These are phyloP conservation scores for Tautogolabrus adspersus DNA, from an alignment of 2,113 vertebrate genomes.

Conservation along the genomic window DNA sequence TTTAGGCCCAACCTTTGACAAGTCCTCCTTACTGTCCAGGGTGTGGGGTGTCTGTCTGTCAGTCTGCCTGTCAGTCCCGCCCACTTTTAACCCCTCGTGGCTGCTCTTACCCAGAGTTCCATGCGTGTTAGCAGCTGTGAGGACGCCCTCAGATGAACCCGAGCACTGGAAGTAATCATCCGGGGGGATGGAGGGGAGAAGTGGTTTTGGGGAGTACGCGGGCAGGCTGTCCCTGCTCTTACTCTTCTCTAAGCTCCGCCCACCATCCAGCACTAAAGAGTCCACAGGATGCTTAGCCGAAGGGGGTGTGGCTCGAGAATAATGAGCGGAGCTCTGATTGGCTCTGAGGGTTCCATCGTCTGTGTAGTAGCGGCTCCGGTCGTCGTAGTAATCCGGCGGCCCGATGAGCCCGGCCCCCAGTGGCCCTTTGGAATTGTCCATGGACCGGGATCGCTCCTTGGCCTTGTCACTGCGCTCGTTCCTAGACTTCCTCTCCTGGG, in stretches of 20 bases:
- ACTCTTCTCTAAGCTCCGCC: constrained; percentile 87
- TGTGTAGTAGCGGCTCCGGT: constrained; percentile 91
- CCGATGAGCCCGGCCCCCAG: constrained; percentile 89
- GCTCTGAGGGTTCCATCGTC: constrained; percentile 93
- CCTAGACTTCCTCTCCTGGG: constrained; percentile 95
- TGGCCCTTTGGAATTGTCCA: constrained; percentile 97
- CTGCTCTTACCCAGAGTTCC: constrained; percentile 90
- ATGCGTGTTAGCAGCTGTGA: constrained; percentile 87
- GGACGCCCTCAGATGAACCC: constrained; percentile 89
- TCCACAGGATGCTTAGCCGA: constrained; percentile 86
- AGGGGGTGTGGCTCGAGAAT: constrained; percentile 87
- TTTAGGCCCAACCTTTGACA: constrained; percentile 79
- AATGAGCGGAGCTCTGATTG: constrained; percentile 84
- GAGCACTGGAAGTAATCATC: constrained; percentile 97
- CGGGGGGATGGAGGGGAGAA: constrained; percentile 62
- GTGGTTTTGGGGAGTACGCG: constrained; percentile 88
- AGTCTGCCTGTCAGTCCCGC: constrained; percentile 84
- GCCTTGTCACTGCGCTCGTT: constrained; percentile 96
- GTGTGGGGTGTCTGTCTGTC: constrained; percentile 89
- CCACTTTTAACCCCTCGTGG: constrained; percentile 87
- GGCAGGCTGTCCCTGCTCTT: constrained; percentile 90
- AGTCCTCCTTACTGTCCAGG: constrained; percentile 89
- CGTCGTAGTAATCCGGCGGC: constrained; percentile 91
- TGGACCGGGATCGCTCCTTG: constrained; percentile 96
- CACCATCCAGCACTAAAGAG: constrained; percentile 87